A percentile compares a stretch with the other conserved stretches of the same genome.
Conservation (phyloP, 2,113 vertebrate species). For the Dipodomys ordii region DNA sequence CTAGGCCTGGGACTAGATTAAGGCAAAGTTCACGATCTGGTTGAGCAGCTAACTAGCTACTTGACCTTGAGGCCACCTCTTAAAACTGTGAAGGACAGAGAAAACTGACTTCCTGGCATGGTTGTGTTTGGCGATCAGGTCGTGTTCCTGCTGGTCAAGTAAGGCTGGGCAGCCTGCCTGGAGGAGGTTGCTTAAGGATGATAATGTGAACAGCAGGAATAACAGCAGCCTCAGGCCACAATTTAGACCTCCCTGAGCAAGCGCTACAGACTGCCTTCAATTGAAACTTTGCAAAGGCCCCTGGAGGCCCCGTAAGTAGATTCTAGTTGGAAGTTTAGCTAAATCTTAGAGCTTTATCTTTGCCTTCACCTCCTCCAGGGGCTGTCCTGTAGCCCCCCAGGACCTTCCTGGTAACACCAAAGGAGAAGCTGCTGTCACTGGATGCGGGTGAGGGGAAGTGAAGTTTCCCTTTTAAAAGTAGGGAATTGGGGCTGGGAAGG, state of each 20-base stretch:
- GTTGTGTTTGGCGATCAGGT: background rate
- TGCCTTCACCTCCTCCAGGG: too few species aligned
- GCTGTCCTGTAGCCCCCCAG: background rate
- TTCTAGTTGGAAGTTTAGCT: too few species aligned
- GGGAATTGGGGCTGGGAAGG: too few species aligned
- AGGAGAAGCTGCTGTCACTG: too few species aligned
- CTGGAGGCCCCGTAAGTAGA: too few species aligned
- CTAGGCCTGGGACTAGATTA: background rate
- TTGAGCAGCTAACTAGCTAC: background rate
- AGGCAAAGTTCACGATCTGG: background rate
- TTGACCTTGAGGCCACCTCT: background rate
- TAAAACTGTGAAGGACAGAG: background rate
- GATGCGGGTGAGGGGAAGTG: too few species aligned
- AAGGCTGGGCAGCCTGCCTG: background rate
- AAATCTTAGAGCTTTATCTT: too few species aligned
- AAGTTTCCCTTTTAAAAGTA: too few species aligned
- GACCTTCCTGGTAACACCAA: too few species aligned
- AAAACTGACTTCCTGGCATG: background rate
- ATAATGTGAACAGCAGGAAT: background rate
- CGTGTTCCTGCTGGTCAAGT: background rate
- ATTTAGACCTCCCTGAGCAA: fast-evolving
- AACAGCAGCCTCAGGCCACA: background rate
- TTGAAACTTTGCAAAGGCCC: background rate
- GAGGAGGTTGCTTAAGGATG: background rate
- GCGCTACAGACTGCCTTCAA: background rate